phyloP scores from a whole-genome alignment of 2,888 invertebrate genomes.

The Elgonia sp. region DNA sequence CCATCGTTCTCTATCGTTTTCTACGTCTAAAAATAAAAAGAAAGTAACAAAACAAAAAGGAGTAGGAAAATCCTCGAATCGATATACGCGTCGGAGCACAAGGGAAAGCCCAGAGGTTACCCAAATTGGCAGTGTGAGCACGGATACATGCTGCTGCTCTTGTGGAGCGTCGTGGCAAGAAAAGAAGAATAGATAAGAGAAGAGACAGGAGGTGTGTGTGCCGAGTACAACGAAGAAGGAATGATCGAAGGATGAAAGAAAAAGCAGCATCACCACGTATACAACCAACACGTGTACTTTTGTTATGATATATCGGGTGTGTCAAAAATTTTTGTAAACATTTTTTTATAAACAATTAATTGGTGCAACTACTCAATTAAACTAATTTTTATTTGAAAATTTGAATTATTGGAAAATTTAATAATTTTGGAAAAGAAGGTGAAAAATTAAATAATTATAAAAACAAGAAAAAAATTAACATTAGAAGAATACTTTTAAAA shows the following conservation, averaged over 20 bases:
- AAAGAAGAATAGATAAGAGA: constrained; percentile 71
- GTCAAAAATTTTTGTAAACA: not conserved
- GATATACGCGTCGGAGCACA: constrained; percentile 72
- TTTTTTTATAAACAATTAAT: not conserved
- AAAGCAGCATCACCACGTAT: constrained; percentile 50
- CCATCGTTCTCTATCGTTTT: constrained; percentile 47
- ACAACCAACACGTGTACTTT: constrained; percentile 46
- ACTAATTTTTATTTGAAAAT: too few relatives aligned
- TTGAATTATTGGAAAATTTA: too few relatives aligned
- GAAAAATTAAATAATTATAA: too few relatives aligned
- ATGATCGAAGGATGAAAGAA: constrained; percentile 62
- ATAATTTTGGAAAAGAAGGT: too few relatives aligned
- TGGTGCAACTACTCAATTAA: too few relatives aligned
- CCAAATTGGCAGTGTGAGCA: constrained; percentile 76
- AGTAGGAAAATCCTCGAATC: constrained; percentile 71
- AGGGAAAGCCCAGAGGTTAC: constrained; percentile 72
- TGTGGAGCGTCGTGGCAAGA: constrained; percentile 66
- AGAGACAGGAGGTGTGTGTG: constrained; percentile 49
- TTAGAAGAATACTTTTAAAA: too few relatives aligned
- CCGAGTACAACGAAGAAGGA: constrained; percentile 54
- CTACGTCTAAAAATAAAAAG: constrained; percentile 55
- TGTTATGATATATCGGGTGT: constrained; percentile 49
- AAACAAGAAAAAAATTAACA: too few relatives aligned
- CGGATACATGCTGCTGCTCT: constrained; percentile 76
- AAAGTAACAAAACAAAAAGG: constrained; percentile 63